Evolutionary conservation across 2,888 invertebrate species (phyloP), one percentile per base, ranked within the genome.

Genomic region (Tenthredo distinguenda): DNA sequence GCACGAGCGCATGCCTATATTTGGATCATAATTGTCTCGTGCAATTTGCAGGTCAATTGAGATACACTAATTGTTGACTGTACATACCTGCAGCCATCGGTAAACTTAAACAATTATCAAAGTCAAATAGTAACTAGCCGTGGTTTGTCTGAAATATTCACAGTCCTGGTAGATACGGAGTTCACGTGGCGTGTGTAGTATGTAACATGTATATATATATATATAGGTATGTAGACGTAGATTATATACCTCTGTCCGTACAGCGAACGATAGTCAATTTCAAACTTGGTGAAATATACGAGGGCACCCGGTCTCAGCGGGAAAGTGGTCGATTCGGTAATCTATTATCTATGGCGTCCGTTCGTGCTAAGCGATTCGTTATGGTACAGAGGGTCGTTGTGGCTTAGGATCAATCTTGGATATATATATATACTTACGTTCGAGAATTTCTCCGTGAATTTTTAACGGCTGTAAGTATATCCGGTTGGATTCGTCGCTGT

Each of bases 231-330:
- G 15, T 76, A 15, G 76, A 76, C 50, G 10, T 18, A 18, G 47
- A 76, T 47, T 55, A 40, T 55, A 50, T 77, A 55, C 31, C 77
- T 76, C 31, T 77, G 12, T 31, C 55, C 55, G 31, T 37, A 21
- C 58, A 58, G 62, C 58, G 50, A 81, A 58, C 58, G 37, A 81
- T 40, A 40, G 81, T 81, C 62, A 58, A 81, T 81, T 81, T 62
- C 37, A 62, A 58, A 81, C 77, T 55, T 40, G 50, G 31, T 77
- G 10, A 50, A 34, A 50, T 74, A 74, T 74, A 74, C 74, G 74
- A 74, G 31, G 50, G 55, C 31, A 55, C 55, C 40, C n/a, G 18
- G 50, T 77, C 77, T 77, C 77, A 31, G 77, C 58, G 62, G 26
- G 58, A 40, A 50, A 81, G 37, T 62, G 81, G 34, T 34, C 58